A percentile compares a stretch with the other conserved stretches of the same genome.
Evolutionary conservation across 1,140 invertebrate species (phyloP).

Genomic region (Aphelinus atriplicis): DNA sequence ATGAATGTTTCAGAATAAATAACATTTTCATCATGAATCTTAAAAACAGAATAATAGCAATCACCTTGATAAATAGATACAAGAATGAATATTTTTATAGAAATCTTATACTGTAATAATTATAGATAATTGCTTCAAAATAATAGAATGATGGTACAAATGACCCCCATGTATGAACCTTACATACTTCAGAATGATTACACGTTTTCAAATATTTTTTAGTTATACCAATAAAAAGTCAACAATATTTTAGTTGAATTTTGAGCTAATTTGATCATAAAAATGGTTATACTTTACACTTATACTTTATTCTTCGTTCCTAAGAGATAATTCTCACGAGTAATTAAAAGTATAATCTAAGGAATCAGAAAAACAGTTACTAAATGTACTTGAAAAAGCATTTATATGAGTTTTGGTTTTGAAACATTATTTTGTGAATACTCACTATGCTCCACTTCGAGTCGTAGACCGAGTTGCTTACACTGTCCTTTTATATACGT

Average conservation of each 20-base stretch:
- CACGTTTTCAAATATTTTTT: background rate
- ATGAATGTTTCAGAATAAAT: background rate
- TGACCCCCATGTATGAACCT: too few relatives aligned
- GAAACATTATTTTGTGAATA: conserved; percentile 18
- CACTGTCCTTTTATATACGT: conserved; percentile 17
- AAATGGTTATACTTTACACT: background rate
- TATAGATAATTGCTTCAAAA: too few relatives aligned
- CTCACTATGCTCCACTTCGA: conserved; percentile 13
- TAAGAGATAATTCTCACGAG: background rate
- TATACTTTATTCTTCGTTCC: background rate
- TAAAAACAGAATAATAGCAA: too few relatives aligned
- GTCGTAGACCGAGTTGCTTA: conserved; percentile 6
- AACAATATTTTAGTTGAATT: background rate
- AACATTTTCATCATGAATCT: background rate
- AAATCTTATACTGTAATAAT: too few relatives aligned
- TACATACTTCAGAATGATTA: too few relatives aligned
- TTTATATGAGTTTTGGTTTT: conserved; percentile 25
- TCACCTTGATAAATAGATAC: too few relatives aligned
- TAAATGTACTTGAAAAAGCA: conserved; percentile 20
- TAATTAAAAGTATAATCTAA: background rate
- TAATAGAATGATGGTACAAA: too few relatives aligned
- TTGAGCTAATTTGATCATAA: conserved; percentile 1
- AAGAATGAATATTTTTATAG: too few relatives aligned
- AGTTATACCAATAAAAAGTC: background rate
- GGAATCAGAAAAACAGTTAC: conserved; percentile 7